These are phyloP conservation scores for Nansenia antarctica DNA, from an alignment of 2,113 vertebrate genomes.

Conservation along the genomic window DNA sequence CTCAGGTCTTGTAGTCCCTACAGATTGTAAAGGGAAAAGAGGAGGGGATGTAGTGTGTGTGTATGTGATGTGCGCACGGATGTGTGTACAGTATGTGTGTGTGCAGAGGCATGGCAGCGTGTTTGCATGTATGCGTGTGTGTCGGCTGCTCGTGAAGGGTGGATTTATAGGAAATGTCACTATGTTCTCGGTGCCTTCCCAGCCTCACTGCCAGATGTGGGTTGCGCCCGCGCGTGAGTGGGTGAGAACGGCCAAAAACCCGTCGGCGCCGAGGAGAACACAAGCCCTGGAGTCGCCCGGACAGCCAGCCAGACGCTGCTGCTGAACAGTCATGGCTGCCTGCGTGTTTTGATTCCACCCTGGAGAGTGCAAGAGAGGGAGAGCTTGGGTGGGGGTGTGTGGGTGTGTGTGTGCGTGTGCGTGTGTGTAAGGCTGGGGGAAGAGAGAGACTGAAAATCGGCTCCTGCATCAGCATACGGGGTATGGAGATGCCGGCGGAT, in stretches of 20 bases:
- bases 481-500: background rate
- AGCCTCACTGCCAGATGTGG: slow-evolving; percentile 2
- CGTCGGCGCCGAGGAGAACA: background rate
- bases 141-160: background rate
- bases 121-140: slow-evolving; percentile 16
- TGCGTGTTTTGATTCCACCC: slow-evolving; percentile 1
- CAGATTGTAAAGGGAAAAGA: slow-evolving; percentile 51
- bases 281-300: background rate
- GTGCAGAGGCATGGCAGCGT: slow-evolving; percentile 16
- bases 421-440: background rate
- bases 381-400: background rate
- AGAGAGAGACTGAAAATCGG: background rate
- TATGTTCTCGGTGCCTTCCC: background rate
- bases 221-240: background rate
- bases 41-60: slow-evolving; percentile 7
- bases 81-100: background rate
- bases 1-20: slow-evolving; percentile 49
- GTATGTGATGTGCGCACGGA: too few species aligned
- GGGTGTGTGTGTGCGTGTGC: background rate
- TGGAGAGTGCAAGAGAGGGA: slow-evolving; percentile 10
- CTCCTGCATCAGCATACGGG: background rate
- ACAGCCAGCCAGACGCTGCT: background rate
- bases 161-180: slow-evolving; percentile 14
- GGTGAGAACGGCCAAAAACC: background rate
- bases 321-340: slow-evolving; percentile 54